These are phyloP conservation scores for Dicyrtoma fusca DNA, from an alignment of 2,888 invertebrate species.

Conservation along the genomic window DNA sequence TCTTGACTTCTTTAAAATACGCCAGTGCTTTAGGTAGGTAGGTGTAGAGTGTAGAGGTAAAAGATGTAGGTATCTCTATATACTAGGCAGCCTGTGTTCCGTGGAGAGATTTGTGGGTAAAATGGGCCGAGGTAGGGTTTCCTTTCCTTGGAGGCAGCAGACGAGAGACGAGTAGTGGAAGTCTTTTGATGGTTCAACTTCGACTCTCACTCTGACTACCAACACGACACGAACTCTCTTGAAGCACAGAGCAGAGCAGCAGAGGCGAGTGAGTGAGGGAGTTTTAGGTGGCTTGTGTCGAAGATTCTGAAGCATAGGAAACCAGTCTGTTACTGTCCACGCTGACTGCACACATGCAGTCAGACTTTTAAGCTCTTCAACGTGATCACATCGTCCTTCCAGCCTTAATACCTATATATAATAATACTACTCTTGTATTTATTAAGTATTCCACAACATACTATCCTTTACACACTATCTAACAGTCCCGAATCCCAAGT, in stretches of 20 bases:
- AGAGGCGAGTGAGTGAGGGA: slow-evolving; percentile 16
- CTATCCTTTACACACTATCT: too few relatives aligned
- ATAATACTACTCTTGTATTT: background rate
- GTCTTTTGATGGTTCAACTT: background rate
- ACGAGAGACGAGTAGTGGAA: slow-evolving; percentile 13
- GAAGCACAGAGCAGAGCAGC: background rate
- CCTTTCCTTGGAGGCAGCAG: slow-evolving; percentile 40
- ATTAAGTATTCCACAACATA: too few relatives aligned
- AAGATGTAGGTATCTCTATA: too few relatives aligned
- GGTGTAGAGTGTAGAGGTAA: too few relatives aligned
- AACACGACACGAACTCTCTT: background rate
- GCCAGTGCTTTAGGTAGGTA: too few relatives aligned
- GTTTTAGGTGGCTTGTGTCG: too few relatives aligned
- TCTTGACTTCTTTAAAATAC: too few relatives aligned
- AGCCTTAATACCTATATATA: background rate
- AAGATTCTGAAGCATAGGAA: slow-evolving; percentile 36
- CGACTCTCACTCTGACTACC: too few relatives aligned
- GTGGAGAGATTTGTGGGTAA: background rate
- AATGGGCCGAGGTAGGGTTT: slow-evolving; percentile 33
- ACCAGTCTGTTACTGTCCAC: slow-evolving; percentile 50
- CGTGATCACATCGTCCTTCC: slow-evolving; percentile 6
- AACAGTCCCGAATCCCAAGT: too few relatives aligned
- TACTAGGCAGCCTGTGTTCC: too few relatives aligned
- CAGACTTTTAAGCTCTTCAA: slow-evolving; percentile 31
- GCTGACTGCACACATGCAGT: slow-evolving; percentile 49